phyloP scores from a whole-genome alignment of 37 sponge, comb jelly and placozoan genomes.

The Aphrocallistes beatrix region DNA sequence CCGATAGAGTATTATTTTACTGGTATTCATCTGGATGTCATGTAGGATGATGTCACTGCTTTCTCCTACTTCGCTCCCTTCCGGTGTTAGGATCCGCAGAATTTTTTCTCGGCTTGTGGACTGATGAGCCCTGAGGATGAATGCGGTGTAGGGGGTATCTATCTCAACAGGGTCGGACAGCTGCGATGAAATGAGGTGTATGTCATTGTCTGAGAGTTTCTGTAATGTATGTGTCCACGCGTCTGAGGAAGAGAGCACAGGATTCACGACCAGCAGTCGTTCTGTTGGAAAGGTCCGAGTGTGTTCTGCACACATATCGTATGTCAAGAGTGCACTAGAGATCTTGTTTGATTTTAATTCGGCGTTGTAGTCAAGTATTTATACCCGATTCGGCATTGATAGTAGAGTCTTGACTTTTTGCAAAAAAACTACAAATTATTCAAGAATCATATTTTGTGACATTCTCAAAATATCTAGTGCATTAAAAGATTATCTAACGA shows the following conservation, averaged over 20 bases:
- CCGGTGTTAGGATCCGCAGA: neutral
- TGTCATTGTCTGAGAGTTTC: neutral
- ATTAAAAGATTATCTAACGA: too few species aligned
- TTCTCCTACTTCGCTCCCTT: neutral
- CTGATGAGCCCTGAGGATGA: neutral
- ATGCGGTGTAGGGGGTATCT: neutral
- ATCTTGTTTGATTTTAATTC: too few species aligned
- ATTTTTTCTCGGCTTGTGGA: neutral
- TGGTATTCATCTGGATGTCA: neutral
- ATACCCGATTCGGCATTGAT: too few species aligned
- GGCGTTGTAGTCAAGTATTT: too few species aligned
- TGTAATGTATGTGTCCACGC: neutral
- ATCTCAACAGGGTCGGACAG: neutral
- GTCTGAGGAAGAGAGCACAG: neutral
- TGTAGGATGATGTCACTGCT: neutral
- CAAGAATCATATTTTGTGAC: too few species aligned
- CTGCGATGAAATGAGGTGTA: neutral
- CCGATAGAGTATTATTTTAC: constrained; percentile 18
- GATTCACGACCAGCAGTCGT: neutral
- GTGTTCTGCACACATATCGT: neutral
- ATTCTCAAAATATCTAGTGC: too few species aligned
- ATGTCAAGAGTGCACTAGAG: too few species aligned
- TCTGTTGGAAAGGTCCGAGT: neutral
- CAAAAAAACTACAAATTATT: too few species aligned
- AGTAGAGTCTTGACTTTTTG: too few species aligned